A percentile compares a stretch with the other conserved stretches of the same genome.
Evolutionary conservation across 2,113 vertebrate genomes (phyloP).

Genomic region (Cheilinus undulatus): DNA sequence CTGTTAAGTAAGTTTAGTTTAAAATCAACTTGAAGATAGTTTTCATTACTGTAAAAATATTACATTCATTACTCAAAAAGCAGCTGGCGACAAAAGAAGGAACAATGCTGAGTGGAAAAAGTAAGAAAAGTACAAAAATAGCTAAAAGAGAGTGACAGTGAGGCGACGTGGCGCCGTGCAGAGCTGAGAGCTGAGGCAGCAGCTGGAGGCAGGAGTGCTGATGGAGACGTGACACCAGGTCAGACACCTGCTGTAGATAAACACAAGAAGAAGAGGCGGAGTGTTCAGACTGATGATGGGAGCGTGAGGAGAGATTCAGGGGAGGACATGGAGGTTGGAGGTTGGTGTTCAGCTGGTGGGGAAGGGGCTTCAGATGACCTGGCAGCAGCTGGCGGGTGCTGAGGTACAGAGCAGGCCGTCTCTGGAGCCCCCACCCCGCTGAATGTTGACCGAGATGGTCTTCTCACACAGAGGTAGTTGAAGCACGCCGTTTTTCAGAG

Average conservation of each 20-base stretch:
- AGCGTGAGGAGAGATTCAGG: not conserved
- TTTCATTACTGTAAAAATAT: too few species aligned
- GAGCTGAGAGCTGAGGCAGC: slow-evolving; percentile 15
- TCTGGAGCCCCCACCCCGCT: slow-evolving; percentile 86
- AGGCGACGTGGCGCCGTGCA: slow-evolving; percentile 39
- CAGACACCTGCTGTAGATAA: slow-evolving; percentile 35
- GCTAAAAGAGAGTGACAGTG: slow-evolving; percentile 67
- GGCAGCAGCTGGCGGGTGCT: slow-evolving; percentile 94
- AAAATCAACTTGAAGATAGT: too few species aligned
- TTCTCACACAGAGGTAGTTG: slow-evolving; percentile 99
- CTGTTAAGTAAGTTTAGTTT: too few species aligned
- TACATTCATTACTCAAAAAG: too few species aligned
- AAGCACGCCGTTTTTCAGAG: slow-evolving; percentile 91
- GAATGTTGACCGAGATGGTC: slow-evolving; percentile 98
- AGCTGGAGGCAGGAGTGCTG: slow-evolving; percentile 15
- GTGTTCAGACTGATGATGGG: not conserved
- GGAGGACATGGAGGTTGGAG: not conserved
- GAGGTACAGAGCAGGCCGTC: slow-evolving; percentile 93
- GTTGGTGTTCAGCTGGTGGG: slow-evolving; percentile 36
- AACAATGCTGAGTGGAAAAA: slow-evolving; percentile 21
- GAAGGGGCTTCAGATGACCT: slow-evolving; percentile 89
- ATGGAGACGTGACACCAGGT: slow-evolving; percentile 3
- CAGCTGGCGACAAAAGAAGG: slow-evolving; percentile 33
- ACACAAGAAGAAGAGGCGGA: not conserved
- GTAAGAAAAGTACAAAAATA: slow-evolving; percentile 82